Percentiles rank a stretch among this genome's conserved stretches.
These are phyloP conservation scores for Elysia crispata DNA, from an alignment of 2,888 invertebrate genomes.

Conservation along the genomic window DNA sequence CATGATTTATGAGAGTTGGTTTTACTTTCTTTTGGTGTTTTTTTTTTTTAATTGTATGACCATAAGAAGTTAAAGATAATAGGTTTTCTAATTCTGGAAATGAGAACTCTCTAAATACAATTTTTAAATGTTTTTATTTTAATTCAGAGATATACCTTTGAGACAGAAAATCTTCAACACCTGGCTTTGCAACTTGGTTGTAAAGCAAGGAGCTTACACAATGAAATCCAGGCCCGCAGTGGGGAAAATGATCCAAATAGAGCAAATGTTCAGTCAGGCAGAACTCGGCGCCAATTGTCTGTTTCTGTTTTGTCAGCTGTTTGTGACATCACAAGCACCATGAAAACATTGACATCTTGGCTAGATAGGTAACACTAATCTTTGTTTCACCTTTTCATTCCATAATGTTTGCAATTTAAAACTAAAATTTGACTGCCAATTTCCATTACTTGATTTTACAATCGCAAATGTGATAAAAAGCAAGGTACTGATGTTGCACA, in stretches of 20 bases:
- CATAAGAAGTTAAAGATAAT: no score
- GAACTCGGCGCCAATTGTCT: constrained; percentile 56
- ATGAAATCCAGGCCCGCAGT: constrained; percentile 80
- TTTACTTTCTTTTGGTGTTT: no score
- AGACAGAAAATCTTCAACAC: constrained; percentile 93
- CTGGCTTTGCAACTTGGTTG: constrained; percentile 90
- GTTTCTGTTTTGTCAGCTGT: constrained; percentile 86
- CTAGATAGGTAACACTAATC: constrained; percentile 84
- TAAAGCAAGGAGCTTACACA: constrained; percentile 87
- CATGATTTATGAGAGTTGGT: no score
- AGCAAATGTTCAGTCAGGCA: constrained; percentile 60
- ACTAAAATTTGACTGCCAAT: no score
- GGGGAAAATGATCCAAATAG: constrained; percentile 79
- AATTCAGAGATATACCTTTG: constrained; percentile 91
- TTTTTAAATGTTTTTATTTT: constrained; percentile 59
- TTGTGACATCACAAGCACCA: constrained; percentile 88
- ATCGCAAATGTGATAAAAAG: no score
- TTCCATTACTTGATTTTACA: no score
- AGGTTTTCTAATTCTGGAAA: no score
- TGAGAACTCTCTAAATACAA: no score
- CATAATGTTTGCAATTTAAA: no score
- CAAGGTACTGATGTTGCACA: no score
- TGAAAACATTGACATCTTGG: constrained; percentile 94
- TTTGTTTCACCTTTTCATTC: no score
- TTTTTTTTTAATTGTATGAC: no score